A percentile compares a stretch with the other conserved stretches of the same genome.
Evolutionary conservation across 2,797 vertebrate species (phyloP).

Genomic region (Acropternis orthonyx): DNA sequence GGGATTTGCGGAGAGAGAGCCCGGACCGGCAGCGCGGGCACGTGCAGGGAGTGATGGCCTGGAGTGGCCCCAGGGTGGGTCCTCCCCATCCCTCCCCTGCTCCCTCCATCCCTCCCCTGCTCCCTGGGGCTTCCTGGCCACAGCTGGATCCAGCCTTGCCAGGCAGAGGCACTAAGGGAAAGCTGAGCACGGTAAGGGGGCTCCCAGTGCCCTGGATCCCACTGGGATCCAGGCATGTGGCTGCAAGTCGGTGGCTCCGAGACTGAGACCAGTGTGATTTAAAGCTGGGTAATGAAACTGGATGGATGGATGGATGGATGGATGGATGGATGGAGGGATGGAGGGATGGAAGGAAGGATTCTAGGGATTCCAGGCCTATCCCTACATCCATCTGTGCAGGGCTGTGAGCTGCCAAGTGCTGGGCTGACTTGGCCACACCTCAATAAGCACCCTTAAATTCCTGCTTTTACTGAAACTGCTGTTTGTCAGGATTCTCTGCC

Average conservation of each 20-base stretch:
- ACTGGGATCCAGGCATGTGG: fast-evolving
- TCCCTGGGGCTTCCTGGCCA: neutral
- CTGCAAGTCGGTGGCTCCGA: fast-evolving
- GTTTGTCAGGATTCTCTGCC: neutral
- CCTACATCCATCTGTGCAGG: neutral
- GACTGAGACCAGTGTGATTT: fast-evolving
- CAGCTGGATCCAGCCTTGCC: fast-evolving
- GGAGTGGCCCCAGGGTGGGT: neutral
- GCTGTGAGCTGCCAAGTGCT: neutral
- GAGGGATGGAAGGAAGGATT: neutral
- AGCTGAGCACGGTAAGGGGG: fast-evolving
- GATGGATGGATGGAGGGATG: neutral
- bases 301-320: neutral
- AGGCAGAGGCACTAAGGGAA: neutral
- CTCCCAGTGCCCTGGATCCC: neutral
- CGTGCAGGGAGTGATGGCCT: fast-evolving
- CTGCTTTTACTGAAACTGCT: neutral
- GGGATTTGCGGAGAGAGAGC: neutral
- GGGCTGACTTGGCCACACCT: neutral
- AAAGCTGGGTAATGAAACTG: neutral
- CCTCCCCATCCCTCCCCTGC: fast-evolving
- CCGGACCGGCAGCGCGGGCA: neutral
- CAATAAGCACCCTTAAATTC: fast-evolving
- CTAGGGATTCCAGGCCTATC: neutral
- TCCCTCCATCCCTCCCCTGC: neutral